Evolutionary conservation across 2,113 vertebrate species (phyloP), one percentile per base, ranked within the genome.

Genomic region (Lampris megalopsis): DNA sequence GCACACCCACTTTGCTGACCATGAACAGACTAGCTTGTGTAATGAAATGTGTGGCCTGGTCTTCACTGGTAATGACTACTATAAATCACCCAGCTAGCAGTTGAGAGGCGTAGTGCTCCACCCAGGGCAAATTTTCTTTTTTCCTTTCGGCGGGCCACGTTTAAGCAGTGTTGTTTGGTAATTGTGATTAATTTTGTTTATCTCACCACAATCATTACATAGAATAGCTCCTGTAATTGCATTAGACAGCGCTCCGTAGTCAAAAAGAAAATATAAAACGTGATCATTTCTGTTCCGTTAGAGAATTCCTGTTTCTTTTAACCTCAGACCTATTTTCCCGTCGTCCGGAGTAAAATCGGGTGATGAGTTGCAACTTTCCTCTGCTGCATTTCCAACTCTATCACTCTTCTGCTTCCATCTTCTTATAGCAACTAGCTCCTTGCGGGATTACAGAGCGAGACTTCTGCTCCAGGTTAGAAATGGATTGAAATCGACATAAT

Each of bases 151-250:
- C 59, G 61, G 81, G 66, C 68, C 80, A 79, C 61, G 77, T 80
- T 80, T 86, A 52, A 78, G 78, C 65, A 24, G 59, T 74, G 72
- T 84, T 48, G 63, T 48, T 62, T 61, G 24, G 69, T 91, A 89
- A 93, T 90, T 80, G 71, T 92, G 90, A 93, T 92, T 92, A 75
- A 92, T 93, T 83, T 59, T 92, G 88, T 93, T 94, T 92, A 92
- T 86, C 74, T 77, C 54, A 0, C 43, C 43, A 75, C 73, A 77
- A 86, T 84, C 86, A 67, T 83, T 84, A 64, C 37, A 66, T 42
- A 85, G 73, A 88, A 81, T 73, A 74, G 82, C 41, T 52, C 3
- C 77, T 66, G 38, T 92, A 83, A 92, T 89, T 89, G 84, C 13
- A 71, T 63, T 59, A 54, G 80, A 77, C 65, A 62, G 57, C n/a